Evolutionary conservation across 2,888 invertebrate genomes (phyloP), one percentile per base, ranked within the genome.

Genomic region (Heliconius cydno): DNA sequence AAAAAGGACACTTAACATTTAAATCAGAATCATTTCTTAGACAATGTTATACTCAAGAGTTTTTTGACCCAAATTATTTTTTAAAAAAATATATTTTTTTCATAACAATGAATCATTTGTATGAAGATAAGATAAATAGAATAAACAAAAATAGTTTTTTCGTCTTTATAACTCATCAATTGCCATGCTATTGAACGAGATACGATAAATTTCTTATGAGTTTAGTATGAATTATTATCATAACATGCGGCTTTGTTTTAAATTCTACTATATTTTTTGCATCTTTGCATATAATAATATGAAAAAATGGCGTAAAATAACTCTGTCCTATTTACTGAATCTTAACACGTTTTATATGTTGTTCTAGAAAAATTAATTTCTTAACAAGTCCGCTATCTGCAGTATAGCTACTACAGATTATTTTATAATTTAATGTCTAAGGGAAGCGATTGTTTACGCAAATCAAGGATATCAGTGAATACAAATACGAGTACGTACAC

Each of bases 161-260:
- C 65, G 13, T 72, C n/a, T 71, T 63, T 22, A 65, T 72, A 72
- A 65, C 19, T 65, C 60, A 72, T 72, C 71, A 10, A 71, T 63
- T n/a, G 72, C 52, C 52, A 34, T 66, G 10, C 66, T 60, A 67
- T 52, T 52, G 15, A 52, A 22, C 34, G 22, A n/a, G 30, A 52
- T 30, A 57, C 66, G 34, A 67, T 38, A 46, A 73, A 73, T 66
- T 25, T 73, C 65, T 38, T 66, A 10, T 12, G 46, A 19, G n/a
- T 52, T 72, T 38, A 65, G 15, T n/a, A 25, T 22, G 22, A 78
- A 52, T 25, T 78, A 66, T 78, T 73, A 67, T 25, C 28, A 78
- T 72, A 73, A 72, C 77, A 77, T 25, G 15, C 19, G 4, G n/a
- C n/a, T 34, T 60, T n/a, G 5, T 22, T 72, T n/a, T 34, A 28